A percentile compares a stretch with the other conserved stretches of the same genome.
phyloP scores from a whole-genome alignment of 2,888 invertebrate genomes.

The Tridacna gigas region DNA sequence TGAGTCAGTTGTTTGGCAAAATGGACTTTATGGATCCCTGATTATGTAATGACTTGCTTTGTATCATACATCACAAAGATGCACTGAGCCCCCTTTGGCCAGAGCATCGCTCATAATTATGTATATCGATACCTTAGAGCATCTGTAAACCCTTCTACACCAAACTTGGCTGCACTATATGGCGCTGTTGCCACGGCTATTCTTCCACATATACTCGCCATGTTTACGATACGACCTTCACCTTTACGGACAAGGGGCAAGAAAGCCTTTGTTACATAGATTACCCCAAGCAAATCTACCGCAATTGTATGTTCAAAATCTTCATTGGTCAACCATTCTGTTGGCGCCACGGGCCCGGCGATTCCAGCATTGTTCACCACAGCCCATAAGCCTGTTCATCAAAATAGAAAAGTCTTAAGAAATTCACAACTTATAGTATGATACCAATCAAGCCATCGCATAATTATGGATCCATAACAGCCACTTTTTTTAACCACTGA shows the following conservation, averaged over 20 bases:
- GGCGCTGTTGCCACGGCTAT: conserved; percentile 63
- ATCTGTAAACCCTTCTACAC: conserved; percentile 74
- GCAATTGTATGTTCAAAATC: conserved; percentile 70
- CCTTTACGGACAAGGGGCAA: conserved; percentile 71
- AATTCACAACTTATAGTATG: too few relatives aligned
- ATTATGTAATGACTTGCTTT: too few relatives aligned
- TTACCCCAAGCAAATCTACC: conserved; percentile 81
- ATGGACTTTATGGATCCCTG: too few relatives aligned
- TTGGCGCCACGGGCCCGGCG: conserved; percentile 68
- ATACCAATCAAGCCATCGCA: too few relatives aligned
- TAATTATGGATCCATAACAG: too few relatives aligned
- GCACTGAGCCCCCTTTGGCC: too few relatives aligned
- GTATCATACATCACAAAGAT: too few relatives aligned
- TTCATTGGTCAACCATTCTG: conserved; percentile 79
- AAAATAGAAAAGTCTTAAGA: neutral
- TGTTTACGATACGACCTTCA: conserved; percentile 75
- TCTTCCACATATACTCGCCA: conserved; percentile 68
- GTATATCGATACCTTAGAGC: conserved; percentile 58
- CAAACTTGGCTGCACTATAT: conserved; percentile 73
- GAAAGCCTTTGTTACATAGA: conserved; percentile 71
- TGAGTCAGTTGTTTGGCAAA: too few relatives aligned
- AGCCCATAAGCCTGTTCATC: conserved; percentile 69
- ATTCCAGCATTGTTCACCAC: conserved; percentile 78
- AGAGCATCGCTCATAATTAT: too few relatives aligned
- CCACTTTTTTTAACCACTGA: too few relatives aligned